Percentiles rank a stretch among this genome's conserved stretches.
Evolutionary conservation across 2,888 invertebrate genomes (phyloP).

Genomic region (Diaprepes abbreviatus): DNA sequence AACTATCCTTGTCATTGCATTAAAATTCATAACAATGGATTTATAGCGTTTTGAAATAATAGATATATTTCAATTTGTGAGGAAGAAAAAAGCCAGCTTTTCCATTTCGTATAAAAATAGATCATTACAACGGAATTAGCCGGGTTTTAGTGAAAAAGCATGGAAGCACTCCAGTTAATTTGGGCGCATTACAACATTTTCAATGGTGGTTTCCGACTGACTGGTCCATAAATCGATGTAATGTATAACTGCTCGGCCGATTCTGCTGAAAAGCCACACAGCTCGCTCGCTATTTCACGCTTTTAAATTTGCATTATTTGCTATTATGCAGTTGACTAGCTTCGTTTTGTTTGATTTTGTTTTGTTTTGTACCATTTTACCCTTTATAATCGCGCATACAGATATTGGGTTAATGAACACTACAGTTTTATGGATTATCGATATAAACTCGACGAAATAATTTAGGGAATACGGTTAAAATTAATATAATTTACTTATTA

Average conservation of each 20-base stretch:
- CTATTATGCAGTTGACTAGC: constrained; percentile 34
- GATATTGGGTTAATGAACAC: background rate
- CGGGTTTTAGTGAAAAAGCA: constrained; percentile 55
- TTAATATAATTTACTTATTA: too few relatives aligned
- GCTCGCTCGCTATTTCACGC: constrained; percentile 36
- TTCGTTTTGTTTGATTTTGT: constrained; percentile 22
- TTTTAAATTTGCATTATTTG: constrained; percentile 50
- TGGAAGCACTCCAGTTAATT: constrained; percentile 62
- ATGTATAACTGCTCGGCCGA: constrained; percentile 46
- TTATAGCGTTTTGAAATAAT: too few relatives aligned
- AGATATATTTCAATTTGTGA: too few relatives aligned
- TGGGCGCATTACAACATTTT: constrained; percentile 62
- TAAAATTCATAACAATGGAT: too few relatives aligned
- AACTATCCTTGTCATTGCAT: too few relatives aligned
- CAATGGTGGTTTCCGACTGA: constrained; percentile 62
- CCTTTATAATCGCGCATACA: too few relatives aligned
- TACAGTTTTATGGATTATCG: too few relatives aligned
- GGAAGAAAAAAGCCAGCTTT: too few relatives aligned
- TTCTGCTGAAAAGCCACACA: constrained; percentile 45
- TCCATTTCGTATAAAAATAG: constrained; percentile 30
- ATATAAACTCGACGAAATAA: too few relatives aligned
- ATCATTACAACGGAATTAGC: constrained; percentile 56
- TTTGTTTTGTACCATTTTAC: constrained; percentile 22
- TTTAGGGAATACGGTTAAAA: too few relatives aligned
- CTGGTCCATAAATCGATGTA: constrained; percentile 62